Evolutionary conservation across 2,888 invertebrate genomes (phyloP).

Genomic region (Lutraria lutraria): DNA sequence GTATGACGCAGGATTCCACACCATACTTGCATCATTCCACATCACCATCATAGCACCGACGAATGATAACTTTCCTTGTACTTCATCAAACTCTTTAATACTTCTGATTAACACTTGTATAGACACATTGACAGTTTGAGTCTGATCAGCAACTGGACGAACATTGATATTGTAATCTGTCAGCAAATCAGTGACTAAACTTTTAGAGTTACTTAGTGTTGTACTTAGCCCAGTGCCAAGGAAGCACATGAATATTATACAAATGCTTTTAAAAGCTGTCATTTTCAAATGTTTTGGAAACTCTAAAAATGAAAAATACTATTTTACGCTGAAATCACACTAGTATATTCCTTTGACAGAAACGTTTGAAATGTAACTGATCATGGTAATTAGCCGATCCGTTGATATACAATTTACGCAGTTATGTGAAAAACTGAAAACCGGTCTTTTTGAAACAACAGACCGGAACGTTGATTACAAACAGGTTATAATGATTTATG

Average conservation of each 20-base stretch:
- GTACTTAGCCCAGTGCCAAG: neutral
- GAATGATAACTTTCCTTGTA: conserved; percentile 53
- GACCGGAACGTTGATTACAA: no score
- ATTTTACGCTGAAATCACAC: no score
- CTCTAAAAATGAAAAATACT: neutral
- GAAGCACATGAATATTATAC: neutral
- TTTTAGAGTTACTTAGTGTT: conserved; percentile 38
- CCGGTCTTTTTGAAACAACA: no score
- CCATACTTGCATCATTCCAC: conserved; percentile 53
- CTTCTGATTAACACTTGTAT: conserved; percentile 36
- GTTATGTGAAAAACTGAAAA: no score
- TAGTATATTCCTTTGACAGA: no score
- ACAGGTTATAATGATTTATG: no score
- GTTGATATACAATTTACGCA: no score
- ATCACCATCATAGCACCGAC: conserved; percentile 33
- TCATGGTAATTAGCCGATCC: no score
- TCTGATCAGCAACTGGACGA: conserved; percentile 40
- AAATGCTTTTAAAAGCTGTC: neutral
- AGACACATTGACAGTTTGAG: conserved; percentile 12
- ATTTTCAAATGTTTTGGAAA: neutral
- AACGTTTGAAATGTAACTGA: no score
- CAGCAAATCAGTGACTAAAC: conserved; percentile 31
- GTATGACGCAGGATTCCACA: conserved; percentile 44
- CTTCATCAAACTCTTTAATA: conserved; percentile 64
- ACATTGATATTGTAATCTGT: conserved; percentile 51